Percentiles rank a stretch among this genome's conserved stretches.
phyloP scores from a whole-genome alignment of 2,113 vertebrate genomes.

The Noturus placidus region DNA sequence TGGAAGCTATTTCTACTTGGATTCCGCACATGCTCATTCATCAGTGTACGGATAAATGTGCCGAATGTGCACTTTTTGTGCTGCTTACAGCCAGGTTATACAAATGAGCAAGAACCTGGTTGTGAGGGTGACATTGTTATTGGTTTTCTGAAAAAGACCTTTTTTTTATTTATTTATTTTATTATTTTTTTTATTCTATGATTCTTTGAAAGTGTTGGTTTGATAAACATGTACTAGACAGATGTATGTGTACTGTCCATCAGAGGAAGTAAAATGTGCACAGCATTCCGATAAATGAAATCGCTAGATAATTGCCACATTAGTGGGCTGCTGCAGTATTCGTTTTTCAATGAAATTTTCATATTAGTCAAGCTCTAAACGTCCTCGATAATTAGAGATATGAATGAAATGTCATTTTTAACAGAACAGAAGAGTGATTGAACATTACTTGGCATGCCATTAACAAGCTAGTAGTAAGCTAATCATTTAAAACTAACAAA shows the following conservation, averaged over 20 bases:
- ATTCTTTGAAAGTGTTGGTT: neutral
- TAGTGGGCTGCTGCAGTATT: neutral
- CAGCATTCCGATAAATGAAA: neutral
- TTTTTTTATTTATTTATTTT: neutral
- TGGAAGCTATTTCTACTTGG: neutral
- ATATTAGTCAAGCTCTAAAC: neutral
- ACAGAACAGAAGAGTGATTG: neutral
- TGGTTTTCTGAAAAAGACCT: neutral
- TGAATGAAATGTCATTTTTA: neutral
- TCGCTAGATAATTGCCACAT: neutral
- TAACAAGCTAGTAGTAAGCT: neutral
- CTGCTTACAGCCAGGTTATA: neutral
- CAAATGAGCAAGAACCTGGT: neutral
- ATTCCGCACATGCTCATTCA: slow-evolving; percentile 6
- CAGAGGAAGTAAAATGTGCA: neutral
- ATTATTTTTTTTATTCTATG: neutral
- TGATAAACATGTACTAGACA: neutral
- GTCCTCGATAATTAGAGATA: neutral
- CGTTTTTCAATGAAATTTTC: neutral
- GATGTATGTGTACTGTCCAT: neutral
- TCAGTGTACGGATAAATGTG: neutral
- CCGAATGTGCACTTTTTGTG: neutral
- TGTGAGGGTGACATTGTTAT: neutral
- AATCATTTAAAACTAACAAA: neutral
- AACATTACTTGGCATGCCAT: neutral